Evolutionary conservation across 2,888 invertebrate genomes (phyloP).

Genomic region (Endomychus coccineus): DNA sequence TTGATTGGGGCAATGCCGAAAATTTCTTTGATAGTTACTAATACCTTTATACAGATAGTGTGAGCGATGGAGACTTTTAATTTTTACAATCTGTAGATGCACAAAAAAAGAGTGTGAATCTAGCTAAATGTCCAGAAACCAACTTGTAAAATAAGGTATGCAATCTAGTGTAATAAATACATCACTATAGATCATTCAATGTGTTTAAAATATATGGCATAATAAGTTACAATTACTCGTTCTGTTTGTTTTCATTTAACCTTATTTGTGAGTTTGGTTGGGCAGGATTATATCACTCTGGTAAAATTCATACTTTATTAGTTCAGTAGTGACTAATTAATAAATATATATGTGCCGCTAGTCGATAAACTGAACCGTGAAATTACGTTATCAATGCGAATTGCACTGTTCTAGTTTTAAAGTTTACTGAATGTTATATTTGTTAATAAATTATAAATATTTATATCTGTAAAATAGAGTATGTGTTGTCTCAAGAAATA

Average conservation of each 20-base stretch:
- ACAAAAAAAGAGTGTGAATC: constrained; percentile 30
- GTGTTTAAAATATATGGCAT: constrained; percentile 13
- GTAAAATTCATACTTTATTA: constrained; percentile 38
- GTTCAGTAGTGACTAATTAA: constrained; percentile 38
- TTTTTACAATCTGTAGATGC: constrained; percentile 34
- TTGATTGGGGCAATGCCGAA: too few relatives aligned
- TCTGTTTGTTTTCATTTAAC: constrained; percentile 14
- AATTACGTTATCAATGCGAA: constrained; percentile 17
- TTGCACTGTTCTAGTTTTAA: constrained; percentile 29
- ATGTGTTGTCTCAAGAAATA: constrained; percentile 31
- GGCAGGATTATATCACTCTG: constrained; percentile 25
- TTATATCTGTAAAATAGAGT: constrained; percentile 35
- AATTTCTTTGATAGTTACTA: too few relatives aligned
- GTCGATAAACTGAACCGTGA: constrained; percentile 27
- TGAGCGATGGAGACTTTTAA: constrained; percentile 36
- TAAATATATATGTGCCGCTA: constrained; percentile 38
- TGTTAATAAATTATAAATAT: constrained; percentile 44
- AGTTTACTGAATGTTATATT: constrained; percentile 44
- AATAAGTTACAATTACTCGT: constrained; percentile 1
- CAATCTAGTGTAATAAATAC: constrained; percentile 23
- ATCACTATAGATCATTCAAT: constrained; percentile 24
- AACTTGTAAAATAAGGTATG: constrained; percentile 30
- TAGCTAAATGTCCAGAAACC: constrained; percentile 29
- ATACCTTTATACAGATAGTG: constrained; percentile 24
- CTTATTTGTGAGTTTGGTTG: constrained; percentile 22